Percentiles rank a stretch among this genome's conserved stretches.
phyloP scores from a whole-genome alignment of 2,113 vertebrate genomes.

The Cinclus cinclus region DNA sequence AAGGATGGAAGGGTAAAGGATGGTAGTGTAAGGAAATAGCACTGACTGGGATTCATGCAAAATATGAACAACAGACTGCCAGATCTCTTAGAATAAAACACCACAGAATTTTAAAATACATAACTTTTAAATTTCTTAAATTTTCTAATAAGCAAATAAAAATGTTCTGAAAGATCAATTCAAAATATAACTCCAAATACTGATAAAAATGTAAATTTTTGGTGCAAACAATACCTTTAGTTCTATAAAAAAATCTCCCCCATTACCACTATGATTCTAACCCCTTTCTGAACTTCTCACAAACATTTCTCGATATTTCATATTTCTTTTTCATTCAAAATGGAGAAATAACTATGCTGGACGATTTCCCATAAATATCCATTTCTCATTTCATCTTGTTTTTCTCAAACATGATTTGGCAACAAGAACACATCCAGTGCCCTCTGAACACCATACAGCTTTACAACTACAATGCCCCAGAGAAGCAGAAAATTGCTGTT shows the following conservation, averaged over 20 bases:
- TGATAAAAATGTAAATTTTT: neutral
- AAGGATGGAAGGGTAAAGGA: neutral
- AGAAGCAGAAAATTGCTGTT: constrained; percentile 9
- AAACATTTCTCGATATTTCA: neutral
- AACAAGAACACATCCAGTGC: neutral
- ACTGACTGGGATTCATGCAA: neutral
- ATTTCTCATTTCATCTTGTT: constrained; percentile 8
- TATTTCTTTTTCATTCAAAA: neutral
- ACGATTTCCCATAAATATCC: neutral
- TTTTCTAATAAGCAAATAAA: neutral
- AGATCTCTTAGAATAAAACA: neutral
- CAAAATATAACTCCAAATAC: neutral
- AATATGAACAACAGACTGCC: neutral
- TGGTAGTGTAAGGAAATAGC: neutral
- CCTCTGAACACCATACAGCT: constrained; percentile 4
- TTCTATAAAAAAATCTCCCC: neutral
- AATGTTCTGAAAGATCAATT: neutral
- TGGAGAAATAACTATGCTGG: neutral
- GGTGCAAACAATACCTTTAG: neutral
- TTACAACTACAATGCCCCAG: neutral
- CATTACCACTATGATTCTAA: neutral
- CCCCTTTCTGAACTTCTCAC: neutral
- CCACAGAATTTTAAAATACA: neutral
- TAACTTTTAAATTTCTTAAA: neutral
- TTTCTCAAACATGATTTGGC: constrained; percentile 32